phyloP scores from a whole-genome alignment of 1,140 invertebrate genomes.

The Hyphantria cunea region DNA sequence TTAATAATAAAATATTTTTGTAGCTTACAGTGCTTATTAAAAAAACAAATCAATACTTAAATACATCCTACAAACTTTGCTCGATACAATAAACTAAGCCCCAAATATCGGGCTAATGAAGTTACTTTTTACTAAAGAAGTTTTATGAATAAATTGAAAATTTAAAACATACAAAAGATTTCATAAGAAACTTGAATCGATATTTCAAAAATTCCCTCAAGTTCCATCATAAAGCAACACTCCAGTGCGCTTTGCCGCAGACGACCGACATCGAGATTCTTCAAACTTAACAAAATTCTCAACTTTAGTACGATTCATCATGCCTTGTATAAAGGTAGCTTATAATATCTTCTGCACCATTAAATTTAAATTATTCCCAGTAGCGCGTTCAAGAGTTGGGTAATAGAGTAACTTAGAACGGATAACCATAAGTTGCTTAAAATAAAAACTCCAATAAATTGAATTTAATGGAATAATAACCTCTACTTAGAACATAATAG shows the following conservation, averaged over 20 bases:
- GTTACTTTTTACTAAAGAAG: background rate
- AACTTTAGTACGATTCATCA: slow-evolving; percentile 60
- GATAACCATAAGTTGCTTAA: background rate
- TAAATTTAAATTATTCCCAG: slow-evolving; percentile 55
- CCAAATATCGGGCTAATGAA: no score
- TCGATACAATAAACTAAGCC: no score
- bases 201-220: slow-evolving; percentile 66
- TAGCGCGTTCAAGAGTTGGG: slow-evolving; percentile 37
- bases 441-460: no score
- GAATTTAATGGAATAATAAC: no score
- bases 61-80: no score
- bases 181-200: slow-evolving; percentile 53
- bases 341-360: slow-evolving; percentile 59
- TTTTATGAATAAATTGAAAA: slow-evolving; percentile 23
- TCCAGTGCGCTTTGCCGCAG: slow-evolving; percentile 56
- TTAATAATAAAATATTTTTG: no score
- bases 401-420: slow-evolving; percentile 28
- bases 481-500: no score
- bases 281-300: slow-evolving; percentile 51
- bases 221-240: slow-evolving; percentile 66
- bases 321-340: slow-evolving; percentile 50
- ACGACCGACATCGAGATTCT: slow-evolving; percentile 47
- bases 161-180: slow-evolving; percentile 35
- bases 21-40: no score
- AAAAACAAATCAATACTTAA: no score